Base-by-base conservation (phyloP, 2,888 invertebrate genomes). In the Amphipoea oculea region DNA sequence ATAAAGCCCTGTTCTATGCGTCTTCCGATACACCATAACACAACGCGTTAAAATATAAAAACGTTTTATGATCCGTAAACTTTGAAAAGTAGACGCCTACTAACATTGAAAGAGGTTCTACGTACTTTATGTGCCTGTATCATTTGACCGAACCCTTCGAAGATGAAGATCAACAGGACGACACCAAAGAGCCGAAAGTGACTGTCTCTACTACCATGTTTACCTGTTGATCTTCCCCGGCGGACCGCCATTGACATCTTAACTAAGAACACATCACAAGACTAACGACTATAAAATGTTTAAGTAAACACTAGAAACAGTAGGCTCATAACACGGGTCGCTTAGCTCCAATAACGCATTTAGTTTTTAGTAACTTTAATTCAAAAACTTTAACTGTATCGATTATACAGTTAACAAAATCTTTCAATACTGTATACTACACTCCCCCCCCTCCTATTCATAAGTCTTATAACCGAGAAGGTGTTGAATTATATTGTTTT, bases 261-360 rank as follows among this genome's bases (percentile, higher is more conserved):
- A 82, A 69, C 74, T 89, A 73, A 79, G 81, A 88, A 89, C 76
- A 88, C 81, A 86, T 85, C 81, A 84, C 80, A 89, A 88, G 76
- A 89, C 79, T 83, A 80, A 82, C 66, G 36, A 73, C 82, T 79
- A 76, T 71, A 42, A 68, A 60, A 78, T 73, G 75, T 80, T 42
- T 63, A 79, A 68, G 12, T 71, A 54, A 65, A 66, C 45, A 63
- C 36, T 60, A 60, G 68, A 63, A 65, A 57, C 57, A 72, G 54
- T 60, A 36, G 51, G 29, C 40, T 54, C 45, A 29, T 62, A 81
- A 11, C 65, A 68, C 81, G 63, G 70, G 66, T 57, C 60, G 65
- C 29, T 12, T 17, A 45, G 14, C 57, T 29, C 45, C 42, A 54
- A 77, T 48, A 14, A 60, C 40, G 23, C n/a, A 77, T 11, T 20